Conservation (phyloP, 2,113 vertebrate species). For the Cephalopholis sonnerati region DNA sequence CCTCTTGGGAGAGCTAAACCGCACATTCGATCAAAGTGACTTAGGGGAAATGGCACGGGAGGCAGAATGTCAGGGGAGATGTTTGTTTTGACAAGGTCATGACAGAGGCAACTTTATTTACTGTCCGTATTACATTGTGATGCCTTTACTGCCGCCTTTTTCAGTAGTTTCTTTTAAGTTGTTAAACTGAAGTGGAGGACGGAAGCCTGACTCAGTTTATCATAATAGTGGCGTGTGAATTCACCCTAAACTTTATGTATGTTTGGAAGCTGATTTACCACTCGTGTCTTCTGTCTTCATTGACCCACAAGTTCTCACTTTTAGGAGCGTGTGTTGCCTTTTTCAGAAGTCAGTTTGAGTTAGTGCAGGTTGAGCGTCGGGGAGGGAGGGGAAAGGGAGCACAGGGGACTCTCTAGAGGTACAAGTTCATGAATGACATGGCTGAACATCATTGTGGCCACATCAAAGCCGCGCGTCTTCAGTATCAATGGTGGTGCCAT, state of each 20-base stretch:
- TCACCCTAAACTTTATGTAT: constrained; percentile 30
- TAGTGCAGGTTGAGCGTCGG: neutral
- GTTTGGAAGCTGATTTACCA: constrained; percentile 32
- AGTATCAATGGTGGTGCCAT: constrained; percentile 81
- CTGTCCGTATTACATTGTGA: constrained; percentile 45
- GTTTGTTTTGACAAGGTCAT: constrained; percentile 80
- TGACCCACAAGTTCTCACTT: constrained; percentile 25
- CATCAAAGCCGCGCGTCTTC: constrained; percentile 82
- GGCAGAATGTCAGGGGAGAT: constrained; percentile 63
- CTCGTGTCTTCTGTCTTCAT: constrained; percentile 28
- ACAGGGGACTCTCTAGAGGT: constrained; percentile 51
- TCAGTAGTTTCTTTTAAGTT: constrained; percentile 44
- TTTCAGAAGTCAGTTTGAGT: constrained; percentile 38
- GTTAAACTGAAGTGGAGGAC: constrained; percentile 36
- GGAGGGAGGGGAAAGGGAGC: constrained; percentile 43
- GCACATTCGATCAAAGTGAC: constrained; percentile 77
- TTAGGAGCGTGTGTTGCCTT: neutral
- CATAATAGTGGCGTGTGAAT: constrained; percentile 24
- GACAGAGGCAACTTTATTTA: constrained; percentile 74
- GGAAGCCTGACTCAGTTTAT: constrained; percentile 36
- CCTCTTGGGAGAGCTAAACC: constrained; percentile 77
- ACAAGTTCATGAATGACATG: constrained; percentile 82
- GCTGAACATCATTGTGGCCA: constrained; percentile 79
- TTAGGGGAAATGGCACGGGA: constrained; percentile 58
- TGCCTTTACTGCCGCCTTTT: constrained; percentile 50